Percentiles rank a stretch among this genome's conserved stretches.
These are phyloP conservation scores for Oscheius sp. DNA, from an alignment of 1,140 invertebrate genomes.

Conservation along the genomic window DNA sequence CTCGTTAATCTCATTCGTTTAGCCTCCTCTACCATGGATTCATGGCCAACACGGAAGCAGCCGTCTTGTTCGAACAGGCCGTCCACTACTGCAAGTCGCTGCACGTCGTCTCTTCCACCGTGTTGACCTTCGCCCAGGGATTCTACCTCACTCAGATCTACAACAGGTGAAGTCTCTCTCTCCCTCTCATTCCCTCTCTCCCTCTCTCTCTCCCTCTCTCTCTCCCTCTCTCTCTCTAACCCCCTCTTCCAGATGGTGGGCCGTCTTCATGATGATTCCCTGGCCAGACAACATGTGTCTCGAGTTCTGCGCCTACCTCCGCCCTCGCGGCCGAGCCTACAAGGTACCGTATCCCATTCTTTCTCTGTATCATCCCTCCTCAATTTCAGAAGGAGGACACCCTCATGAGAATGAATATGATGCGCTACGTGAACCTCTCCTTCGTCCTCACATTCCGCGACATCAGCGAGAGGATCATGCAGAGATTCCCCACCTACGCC, in stretches of 20 bases:
- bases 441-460: constrained; percentile 41
- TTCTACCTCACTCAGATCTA: constrained; percentile 16
- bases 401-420: constrained; percentile 22
- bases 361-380: not conserved
- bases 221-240: not conserved
- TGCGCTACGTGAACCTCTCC: constrained; percentile 40
- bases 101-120: not conserved
- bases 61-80: not conserved
- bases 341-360: constrained; percentile 16
- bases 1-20: not conserved
- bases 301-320: constrained; percentile 20
- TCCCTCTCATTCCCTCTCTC: too few species aligned
- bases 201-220: not conserved
- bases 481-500: constrained; percentile 35
- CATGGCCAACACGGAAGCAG: not conserved
- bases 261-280: constrained; percentile 31
- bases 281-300: constrained; percentile 37
- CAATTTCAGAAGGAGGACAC: constrained; percentile 29
- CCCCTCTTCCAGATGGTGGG: constrained; percentile 27
- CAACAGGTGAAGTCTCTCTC: not conserved
- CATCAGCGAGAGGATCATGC: constrained; percentile 20
- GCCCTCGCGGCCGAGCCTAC: not conserved
- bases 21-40: not conserved
- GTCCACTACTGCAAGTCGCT: not conserved
- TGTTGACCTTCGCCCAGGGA: constrained; percentile 13